Percentiles rank a stretch among this genome's conserved stretches.
These are phyloP conservation scores for Phocoena phocoena DNA, from an alignment of 2,113 vertebrate species.

Conservation along the genomic window DNA sequence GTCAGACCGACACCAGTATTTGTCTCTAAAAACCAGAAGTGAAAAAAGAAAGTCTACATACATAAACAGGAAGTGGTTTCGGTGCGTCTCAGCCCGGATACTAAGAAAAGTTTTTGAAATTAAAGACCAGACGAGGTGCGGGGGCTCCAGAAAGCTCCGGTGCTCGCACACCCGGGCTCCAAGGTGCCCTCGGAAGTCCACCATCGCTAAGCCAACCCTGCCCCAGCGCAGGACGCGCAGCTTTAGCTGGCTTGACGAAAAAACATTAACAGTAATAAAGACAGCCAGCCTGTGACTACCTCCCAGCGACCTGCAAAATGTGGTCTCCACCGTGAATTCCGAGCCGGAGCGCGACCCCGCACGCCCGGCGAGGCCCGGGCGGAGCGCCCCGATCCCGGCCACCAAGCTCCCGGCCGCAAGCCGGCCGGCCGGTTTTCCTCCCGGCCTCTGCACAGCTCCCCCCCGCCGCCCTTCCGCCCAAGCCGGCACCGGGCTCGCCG, in stretches of 20 bases:
- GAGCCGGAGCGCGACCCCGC: background rate
- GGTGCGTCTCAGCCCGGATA: background rate
- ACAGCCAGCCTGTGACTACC: background rate
- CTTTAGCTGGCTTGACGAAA: background rate
- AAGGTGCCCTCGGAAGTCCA: conserved; percentile 49
- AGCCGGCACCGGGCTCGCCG: background rate
- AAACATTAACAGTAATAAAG: background rate
- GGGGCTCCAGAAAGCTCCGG: background rate
- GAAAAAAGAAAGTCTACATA: background rate
- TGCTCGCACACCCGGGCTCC: background rate
- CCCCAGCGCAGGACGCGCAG: background rate
- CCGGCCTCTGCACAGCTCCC: background rate
- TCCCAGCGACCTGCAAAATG: background rate
- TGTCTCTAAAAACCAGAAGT: background rate
- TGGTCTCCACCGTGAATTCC: background rate
- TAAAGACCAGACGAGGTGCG: background rate
- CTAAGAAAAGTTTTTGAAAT: conserved; percentile 54
- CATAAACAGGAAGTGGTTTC: conserved; percentile 69
- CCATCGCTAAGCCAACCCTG: background rate
- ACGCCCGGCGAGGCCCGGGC: background rate
- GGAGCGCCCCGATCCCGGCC: background rate
- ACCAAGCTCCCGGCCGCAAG: background rate
- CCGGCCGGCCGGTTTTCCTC: background rate
- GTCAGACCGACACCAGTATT: background rate
- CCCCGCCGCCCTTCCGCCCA: background rate